Conservation (phyloP, 2,888 invertebrate genomes). For the Drosophila suboccidentalis region DNA sequence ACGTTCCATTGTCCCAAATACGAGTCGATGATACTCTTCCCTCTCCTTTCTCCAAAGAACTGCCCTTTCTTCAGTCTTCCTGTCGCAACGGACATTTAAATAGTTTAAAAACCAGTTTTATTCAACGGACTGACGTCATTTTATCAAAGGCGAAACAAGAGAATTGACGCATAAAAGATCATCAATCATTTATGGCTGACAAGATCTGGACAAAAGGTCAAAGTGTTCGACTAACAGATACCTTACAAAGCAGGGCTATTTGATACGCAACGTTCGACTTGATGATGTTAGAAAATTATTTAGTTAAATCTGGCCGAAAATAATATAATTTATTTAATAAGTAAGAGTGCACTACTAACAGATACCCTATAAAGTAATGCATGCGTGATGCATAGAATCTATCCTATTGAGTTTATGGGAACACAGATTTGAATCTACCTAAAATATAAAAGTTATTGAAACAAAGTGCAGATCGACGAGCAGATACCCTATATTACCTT, state of each 20-base stretch:
- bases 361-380: not conserved
- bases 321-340: not conserved
- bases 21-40: not conserved
- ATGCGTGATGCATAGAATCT: not conserved
- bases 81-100: not conserved
- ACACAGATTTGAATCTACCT: not conserved
- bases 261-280: not conserved
- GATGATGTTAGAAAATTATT: not conserved
- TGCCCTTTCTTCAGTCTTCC: not conserved
- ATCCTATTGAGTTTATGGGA: not conserved
- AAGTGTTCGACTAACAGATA: not conserved
- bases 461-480: not conserved
- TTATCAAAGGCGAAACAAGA: slow-evolving; percentile 1
- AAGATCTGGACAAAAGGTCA: slow-evolving; percentile 4
- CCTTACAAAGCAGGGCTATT: not conserved
- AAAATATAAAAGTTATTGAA: not conserved
- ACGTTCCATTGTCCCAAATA: slow-evolving; percentile 30
- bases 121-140: slow-evolving; percentile 29
- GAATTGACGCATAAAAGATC: slow-evolving; percentile 16
- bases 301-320: not conserved
- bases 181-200: slow-evolving; percentile 38
- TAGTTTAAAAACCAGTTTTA: slow-evolving; percentile 24
- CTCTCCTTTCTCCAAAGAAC: too few relatives aligned
- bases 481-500: not conserved
- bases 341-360: not conserved